These are phyloP conservation scores for Volucella inanis DNA, from an alignment of 2,888 invertebrate species.

Conservation along the genomic window DNA sequence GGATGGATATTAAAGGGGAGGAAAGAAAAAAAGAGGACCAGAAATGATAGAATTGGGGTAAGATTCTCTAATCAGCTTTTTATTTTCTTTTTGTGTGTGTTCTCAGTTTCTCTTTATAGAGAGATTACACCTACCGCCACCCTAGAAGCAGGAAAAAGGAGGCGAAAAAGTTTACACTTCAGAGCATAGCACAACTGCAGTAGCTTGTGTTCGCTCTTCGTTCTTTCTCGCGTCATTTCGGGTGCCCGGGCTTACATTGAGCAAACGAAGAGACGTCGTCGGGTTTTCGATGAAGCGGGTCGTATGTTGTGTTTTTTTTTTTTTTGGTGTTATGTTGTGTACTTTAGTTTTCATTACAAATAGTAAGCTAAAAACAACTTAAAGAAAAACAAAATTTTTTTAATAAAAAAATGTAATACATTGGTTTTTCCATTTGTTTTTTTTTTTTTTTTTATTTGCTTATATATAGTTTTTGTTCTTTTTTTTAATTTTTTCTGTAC, in stretches of 20 bases:
- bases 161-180: slow-evolving; percentile 17
- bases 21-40: background rate
- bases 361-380: slow-evolving; percentile 58
- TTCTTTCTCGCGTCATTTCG: slow-evolving; percentile 62
- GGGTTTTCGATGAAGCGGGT: slow-evolving; percentile 72
- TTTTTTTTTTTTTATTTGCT: background rate
- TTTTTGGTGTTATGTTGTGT: slow-evolving; percentile 71
- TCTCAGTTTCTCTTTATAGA: background rate
- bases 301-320: slow-evolving; percentile 68
- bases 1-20: background rate
- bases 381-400: background rate
- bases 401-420: background rate
- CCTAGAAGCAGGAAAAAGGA: slow-evolving; percentile 1
- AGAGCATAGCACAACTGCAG: slow-evolving; percentile 32
- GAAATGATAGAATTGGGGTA: slow-evolving; percentile 5
- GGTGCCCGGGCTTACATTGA: slow-evolving; percentile 69
- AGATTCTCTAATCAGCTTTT: slow-evolving; percentile 2
- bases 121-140: no score
- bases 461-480: background rate
- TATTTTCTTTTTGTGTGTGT: background rate
- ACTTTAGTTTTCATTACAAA: slow-evolving; percentile 67
- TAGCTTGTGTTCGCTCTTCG: slow-evolving; percentile 54
- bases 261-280: slow-evolving; percentile 70
- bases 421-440: background rate
- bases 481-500: background rate